A percentile compares a stretch with the other conserved stretches of the same genome.
Conservation (phyloP, 2,113 vertebrate species). For the Stercorarius parasiticus region DNA sequence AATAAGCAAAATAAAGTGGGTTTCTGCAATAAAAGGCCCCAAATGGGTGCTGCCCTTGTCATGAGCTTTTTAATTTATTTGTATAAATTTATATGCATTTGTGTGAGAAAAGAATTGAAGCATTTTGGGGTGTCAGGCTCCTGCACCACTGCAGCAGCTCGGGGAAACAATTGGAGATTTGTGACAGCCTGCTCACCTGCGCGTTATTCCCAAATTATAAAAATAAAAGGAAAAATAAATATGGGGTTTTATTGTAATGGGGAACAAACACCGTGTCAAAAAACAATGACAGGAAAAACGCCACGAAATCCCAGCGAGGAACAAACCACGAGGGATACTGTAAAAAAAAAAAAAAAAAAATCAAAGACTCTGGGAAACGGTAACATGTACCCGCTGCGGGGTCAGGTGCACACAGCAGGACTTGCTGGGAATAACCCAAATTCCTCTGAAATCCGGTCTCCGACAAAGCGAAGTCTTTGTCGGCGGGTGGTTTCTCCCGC, state of each 20-base stretch:
- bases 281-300: neutral
- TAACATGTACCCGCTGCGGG: neutral
- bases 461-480: neutral
- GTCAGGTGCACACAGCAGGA: neutral
- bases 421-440: slow-evolving; percentile 21
- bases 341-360: neutral
- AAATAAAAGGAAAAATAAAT: neutral
- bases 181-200: fast-evolving
- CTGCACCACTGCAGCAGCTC: too few species aligned
- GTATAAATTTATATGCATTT: neutral
- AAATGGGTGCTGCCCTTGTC: fast-evolving
- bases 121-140: neutral
- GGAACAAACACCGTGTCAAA: neutral
- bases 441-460: neutral
- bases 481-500: neutral
- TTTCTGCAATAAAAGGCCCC: neutral
- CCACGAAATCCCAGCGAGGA: neutral
- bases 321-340: neutral
- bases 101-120: fast-evolving
- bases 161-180: neutral
- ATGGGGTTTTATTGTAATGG: neutral
- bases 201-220: neutral
- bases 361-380: neutral
- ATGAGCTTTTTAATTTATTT: fast-evolving
- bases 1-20: neutral